Evolutionary conservation across 1,140 invertebrate genomes (phyloP), one percentile per base, ranked within the genome.

Genomic region (Leptoteleia sp.): DNA sequence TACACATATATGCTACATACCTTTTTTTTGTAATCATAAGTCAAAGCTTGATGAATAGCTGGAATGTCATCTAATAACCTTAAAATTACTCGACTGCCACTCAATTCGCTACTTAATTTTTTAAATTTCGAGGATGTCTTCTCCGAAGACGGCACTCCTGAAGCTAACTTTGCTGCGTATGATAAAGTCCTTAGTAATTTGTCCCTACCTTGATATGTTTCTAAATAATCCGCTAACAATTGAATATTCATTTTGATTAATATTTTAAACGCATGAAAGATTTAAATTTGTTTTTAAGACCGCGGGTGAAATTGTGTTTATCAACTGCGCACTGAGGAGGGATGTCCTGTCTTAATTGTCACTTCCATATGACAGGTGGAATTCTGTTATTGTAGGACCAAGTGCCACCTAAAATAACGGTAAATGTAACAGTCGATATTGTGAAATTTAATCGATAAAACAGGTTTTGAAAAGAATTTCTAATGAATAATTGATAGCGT

Each of bases 41-140:
- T 89, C 27, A 93, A 77, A 4, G 91, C 91, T 73, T 91, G 91
- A 80, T 91, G 89, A 55, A 95, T 85, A 90, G 93, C 93, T 4
- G 94, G 92, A 76, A 95, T 90, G 79, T 95, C 94, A 89, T 95
- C 94, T 45, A 96, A 92, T 29, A 96, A 89, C 67, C 95, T 89
- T 29, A 95, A 85, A 33, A 93, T 92, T 1, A 93, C 91, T 76
- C 95, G 87, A 55, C 93, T 93, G 5, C 88, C 91, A 35, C 93
- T 93, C 79, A 96, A 90, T 81, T 93, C 91, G 5, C 91, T 92
- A 67, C 93, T 91, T 76, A 95, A 89, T 22, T 83, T 90, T 42
- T 89, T 88, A 12, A 94, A 91, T 64, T 92, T 92, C 17, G 89
- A 87, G 1, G 91, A 88, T 25, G 88, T 83, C 15, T 90, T 85